phyloP scores from a whole-genome alignment of 1,140 invertebrate genomes.

The Apis laboriosa region DNA sequence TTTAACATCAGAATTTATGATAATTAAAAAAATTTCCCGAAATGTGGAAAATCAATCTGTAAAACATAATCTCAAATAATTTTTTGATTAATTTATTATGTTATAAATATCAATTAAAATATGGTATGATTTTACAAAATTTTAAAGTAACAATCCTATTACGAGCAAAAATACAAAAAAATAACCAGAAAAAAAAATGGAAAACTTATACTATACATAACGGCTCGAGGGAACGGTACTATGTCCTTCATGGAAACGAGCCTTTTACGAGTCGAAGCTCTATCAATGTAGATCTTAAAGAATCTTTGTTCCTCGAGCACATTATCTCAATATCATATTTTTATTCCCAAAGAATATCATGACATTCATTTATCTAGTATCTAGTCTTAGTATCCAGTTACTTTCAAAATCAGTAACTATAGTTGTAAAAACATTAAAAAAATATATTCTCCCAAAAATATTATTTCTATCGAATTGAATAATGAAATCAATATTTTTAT shows the following conservation, averaged over 20 bases:
- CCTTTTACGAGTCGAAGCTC: slow-evolving; percentile 47
- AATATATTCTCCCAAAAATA: neutral
- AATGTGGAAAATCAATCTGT: slow-evolving; percentile 15
- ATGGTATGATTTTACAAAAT: neutral
- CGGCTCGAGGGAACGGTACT: slow-evolving; percentile 62
- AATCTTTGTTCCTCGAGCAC: slow-evolving; percentile 14
- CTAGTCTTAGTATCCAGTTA: neutral
- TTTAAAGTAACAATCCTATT: neutral
- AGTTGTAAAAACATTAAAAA: neutral
- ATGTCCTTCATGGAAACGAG: slow-evolving; percentile 68
- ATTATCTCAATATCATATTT: slow-evolving; percentile 16
- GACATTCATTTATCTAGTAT: neutral
- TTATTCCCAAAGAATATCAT: neutral
- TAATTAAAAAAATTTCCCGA: slow-evolving; percentile 22
- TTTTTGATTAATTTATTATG: neutral
- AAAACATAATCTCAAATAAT: neutral
- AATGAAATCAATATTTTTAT: neutral
- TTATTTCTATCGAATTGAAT: neutral
- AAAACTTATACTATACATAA: slow-evolving; percentile 58
- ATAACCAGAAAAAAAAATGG: slow-evolving; percentile 35
- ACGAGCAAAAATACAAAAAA: neutral
- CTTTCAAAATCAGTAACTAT: too few relatives aligned
- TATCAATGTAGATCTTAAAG: slow-evolving; percentile 28
- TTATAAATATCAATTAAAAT: neutral
- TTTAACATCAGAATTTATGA: neutral